Base-by-base conservation (phyloP, 2,797 vertebrate species). In the Clarias platycephalus region DNA sequence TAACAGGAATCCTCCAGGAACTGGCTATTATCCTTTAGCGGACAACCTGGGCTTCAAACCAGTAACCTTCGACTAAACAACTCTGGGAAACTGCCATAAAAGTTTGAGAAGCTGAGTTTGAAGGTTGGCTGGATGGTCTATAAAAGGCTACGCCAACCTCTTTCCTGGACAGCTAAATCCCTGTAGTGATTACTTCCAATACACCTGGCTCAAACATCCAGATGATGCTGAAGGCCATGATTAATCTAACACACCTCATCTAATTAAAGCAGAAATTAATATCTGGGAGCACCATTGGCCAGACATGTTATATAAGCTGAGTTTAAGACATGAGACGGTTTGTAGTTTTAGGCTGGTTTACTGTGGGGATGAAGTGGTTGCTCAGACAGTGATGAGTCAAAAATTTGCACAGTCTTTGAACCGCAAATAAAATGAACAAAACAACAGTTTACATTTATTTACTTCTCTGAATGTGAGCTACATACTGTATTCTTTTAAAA, bases 241-340 rank as follows among this genome's bases (percentile, higher is more conserved):
- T 75, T 75, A 64, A 83, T 75, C 75, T 44, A 60, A 75, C 44
- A 49, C 44, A 49, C 44, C 44, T 49, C 44, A 83, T 75, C 75
- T 44, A 60, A 75, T 75, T 83, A 64, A 72, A 44, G 37, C 40
- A 24, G 71, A 64, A 64, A 83, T 83, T 18, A 83, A 75, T 83
- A 82, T 60, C 53, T 40, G 55, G 67, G 24, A 72, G 13, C 37
- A 63, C 18, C 70, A 74, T 26, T 64, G 58, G n/a, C 70, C 81
- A 64, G 9, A 9, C 57, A 1, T 74, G 16, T 40, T 26, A 40
- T 57, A 72, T 68, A 82, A 72, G 37, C 34, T 62, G 34, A 82
- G 49, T 62, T 82, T 60, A 72, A 57, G 74, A 13, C 57, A n/a
- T 64, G 60, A n/a, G 22, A 20, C 60, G 5, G 16, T 63, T 78